Conservation (phyloP, 2,797 vertebrate species). For the Clarias pachynema region DNA sequence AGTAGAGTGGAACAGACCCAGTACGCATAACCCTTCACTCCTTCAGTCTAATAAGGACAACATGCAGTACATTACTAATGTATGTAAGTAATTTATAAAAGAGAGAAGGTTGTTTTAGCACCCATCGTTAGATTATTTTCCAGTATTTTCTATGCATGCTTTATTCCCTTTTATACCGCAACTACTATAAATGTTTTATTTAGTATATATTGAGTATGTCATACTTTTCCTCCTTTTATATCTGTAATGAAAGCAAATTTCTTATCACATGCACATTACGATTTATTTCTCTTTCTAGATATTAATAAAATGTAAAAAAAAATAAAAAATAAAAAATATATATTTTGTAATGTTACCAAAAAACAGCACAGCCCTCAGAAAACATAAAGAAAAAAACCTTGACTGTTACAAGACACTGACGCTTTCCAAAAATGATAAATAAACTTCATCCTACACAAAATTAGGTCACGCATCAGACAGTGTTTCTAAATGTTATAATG, state of each 20-base stretch:
- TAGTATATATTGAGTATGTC: too few relatives aligned
- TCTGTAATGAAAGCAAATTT: neutral
- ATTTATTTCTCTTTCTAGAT: neutral
- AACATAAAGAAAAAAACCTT: neutral
- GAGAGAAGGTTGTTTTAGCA: neutral
- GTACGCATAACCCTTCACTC: conserved; percentile 92
- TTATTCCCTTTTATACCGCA: neutral
- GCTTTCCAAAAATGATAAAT: neutral
- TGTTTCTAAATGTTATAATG: neutral
- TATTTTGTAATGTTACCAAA: neutral
- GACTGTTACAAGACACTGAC: neutral
- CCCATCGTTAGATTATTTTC: neutral
- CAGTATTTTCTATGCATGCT: neutral
- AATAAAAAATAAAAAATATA: neutral
- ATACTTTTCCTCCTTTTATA: neutral
- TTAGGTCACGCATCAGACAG: neutral
- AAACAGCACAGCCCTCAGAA: neutral
- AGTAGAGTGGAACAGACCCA: conserved; percentile 95
- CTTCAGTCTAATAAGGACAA: conserved; percentile 79
- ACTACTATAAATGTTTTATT: neutral
- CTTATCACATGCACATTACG: neutral
- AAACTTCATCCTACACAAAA: neutral
- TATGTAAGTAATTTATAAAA: neutral
- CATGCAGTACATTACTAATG: neutral
- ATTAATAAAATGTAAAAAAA: neutral